These are phyloP conservation scores for Shinisaurus crocodilurus DNA, from an alignment of 2,113 vertebrate genomes.

Conservation along the genomic window DNA sequence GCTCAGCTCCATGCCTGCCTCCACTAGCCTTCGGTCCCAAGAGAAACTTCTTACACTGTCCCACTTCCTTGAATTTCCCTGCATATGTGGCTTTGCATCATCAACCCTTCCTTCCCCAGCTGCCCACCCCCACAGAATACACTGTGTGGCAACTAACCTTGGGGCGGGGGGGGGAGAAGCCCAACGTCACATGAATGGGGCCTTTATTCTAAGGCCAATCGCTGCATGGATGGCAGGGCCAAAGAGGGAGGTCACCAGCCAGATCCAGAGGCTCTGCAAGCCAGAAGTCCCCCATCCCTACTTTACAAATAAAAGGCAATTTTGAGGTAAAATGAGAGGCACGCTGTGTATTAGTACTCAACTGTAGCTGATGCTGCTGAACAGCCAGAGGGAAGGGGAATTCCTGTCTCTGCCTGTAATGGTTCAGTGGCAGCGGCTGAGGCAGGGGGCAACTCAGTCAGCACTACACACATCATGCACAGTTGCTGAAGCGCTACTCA, in stretches of 20 bases:
- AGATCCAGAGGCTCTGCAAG: too few relatives aligned
- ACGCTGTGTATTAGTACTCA: not conserved
- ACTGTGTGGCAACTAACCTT: too few relatives aligned
- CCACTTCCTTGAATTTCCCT: not conserved
- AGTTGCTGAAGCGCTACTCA: not conserved
- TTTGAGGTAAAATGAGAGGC: not conserved
- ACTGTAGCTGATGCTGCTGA: not conserved
- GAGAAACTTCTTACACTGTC: conserved; percentile 27
- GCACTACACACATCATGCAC: not conserved
- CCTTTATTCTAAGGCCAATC: too few relatives aligned
- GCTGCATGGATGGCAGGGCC: too few relatives aligned
- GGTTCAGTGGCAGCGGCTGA: not conserved
- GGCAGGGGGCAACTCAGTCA: not conserved
- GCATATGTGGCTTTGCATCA: not conserved
- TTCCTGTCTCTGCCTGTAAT: not conserved
- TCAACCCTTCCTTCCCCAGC: not conserved
- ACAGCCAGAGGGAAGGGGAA: not conserved
- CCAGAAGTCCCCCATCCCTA: too few relatives aligned
- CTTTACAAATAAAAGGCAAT: too few relatives aligned
- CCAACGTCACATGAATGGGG: too few relatives aligned
- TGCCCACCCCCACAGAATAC: not conserved
- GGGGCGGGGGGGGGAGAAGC: too few relatives aligned
- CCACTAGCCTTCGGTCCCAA: conserved; percentile 7
- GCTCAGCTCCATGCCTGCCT: not conserved
- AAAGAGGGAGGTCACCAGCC: too few relatives aligned